Evolutionary conservation across 2,888 invertebrate species (phyloP), one percentile per base, ranked within the genome.

Genomic region (Lepidochitona cinerea): DNA sequence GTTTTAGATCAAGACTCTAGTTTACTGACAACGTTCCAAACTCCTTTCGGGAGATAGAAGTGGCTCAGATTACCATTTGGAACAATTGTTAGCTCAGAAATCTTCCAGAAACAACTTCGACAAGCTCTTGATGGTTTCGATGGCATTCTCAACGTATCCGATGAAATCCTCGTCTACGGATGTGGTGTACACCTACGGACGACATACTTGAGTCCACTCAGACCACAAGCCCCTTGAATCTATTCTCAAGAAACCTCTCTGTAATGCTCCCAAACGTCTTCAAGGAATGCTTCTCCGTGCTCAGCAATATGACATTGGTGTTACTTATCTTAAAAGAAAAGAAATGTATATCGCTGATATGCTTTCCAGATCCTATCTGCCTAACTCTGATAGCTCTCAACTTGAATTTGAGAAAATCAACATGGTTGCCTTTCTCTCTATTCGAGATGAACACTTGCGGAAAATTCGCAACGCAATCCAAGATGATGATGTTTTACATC

Each of bases 51-150:
- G 12, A 32, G 78, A n/a, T 78, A 70, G 64, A 37, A 72, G 37
- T 78, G 78, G 76, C 68, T 35, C 14, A 66, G 72, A 32, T 65
- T 78, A 12, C 72, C 78, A 14, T 78, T 77, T 59, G 76, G 77
- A 12, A 59, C 53, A 33, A 23, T 29, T 36, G 74, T 74, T 9
- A 75, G 70, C 14, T 29, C 73, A 14, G 71, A 77, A 54, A 77
- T 76, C 18, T 77, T 77, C 64, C 77, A 77, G 68, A 73, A 66
- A 41, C 67, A 69, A 9, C 66, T 78, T 12, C 36, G 70, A 0
- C 67, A 74, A 52, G 78, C 76, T 9, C 32, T 78, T 7, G 65
- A 75, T 6, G 73, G 71, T 7, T 59, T 77, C 14, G 68, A 70
- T 36, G 77, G 77, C 4, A 72, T 77, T 29, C 37, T 71, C 6